Percentiles rank a stretch among this genome's conserved stretches.
Conservation (phyloP, 2,797 vertebrate genomes). For the Enteromius unitaeniatus region DNA sequence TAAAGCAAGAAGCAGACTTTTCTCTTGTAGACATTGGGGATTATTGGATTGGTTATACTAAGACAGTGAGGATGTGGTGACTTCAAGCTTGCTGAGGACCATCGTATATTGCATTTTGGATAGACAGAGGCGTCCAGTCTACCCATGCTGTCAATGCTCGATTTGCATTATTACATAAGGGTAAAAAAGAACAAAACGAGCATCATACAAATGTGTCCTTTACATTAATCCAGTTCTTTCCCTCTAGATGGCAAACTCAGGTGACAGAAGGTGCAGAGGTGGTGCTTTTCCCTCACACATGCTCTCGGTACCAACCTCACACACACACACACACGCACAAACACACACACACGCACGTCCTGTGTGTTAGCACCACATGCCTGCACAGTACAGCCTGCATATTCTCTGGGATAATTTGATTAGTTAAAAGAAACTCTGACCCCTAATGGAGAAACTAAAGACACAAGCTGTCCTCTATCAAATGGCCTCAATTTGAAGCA, state of each 20-base stretch:
- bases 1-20: conserved; percentile 33
- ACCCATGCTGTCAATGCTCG: neutral
- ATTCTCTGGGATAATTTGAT: conserved; percentile 46
- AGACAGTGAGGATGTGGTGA: conserved; percentile 36
- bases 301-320: conserved; percentile 9
- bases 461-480: conserved; percentile 14
- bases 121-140: neutral
- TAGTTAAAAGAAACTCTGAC: conserved; percentile 43
- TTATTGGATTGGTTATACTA: conserved; percentile 40
- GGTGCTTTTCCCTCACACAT: conserved; percentile 42
- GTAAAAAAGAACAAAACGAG: neutral
- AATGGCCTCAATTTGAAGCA: conserved; percentile 24
- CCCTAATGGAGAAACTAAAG: conserved; percentile 28
- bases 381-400: conserved; percentile 15
- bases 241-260: conserved; percentile 28
- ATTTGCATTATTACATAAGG: neutral
- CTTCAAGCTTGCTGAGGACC: conserved; percentile 22
- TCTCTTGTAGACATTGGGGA: conserved; percentile 52
- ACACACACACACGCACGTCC: conserved; percentile 33
- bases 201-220: neutral
- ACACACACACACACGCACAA: neutral
- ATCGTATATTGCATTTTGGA: neutral
- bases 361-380: conserved; percentile 39
- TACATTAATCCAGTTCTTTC: neutral
- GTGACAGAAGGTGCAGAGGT: conserved; percentile 53